Evolutionary conservation across 2,888 invertebrate genomes (phyloP).

Genomic region (Drosophila pegasa): DNA sequence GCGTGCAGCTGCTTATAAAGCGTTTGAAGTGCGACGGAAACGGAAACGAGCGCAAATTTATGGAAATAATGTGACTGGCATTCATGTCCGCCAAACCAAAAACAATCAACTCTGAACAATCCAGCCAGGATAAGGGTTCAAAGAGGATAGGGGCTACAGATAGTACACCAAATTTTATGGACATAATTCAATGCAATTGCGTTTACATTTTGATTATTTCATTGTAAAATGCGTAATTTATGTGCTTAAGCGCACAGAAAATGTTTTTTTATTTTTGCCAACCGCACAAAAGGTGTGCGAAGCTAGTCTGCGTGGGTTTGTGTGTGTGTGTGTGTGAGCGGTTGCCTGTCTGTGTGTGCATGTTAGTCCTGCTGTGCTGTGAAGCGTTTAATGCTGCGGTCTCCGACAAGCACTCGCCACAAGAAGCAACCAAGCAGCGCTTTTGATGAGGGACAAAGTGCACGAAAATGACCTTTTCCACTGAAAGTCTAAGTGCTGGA

Average conservation of each 20-base stretch:
- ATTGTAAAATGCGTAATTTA: constrained; percentile 66
- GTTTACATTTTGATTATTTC: constrained; percentile 46
- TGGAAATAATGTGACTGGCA: constrained; percentile 70
- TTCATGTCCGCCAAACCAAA: constrained; percentile 43
- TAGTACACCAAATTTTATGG: constrained; percentile 47
- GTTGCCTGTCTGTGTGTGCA: constrained; percentile 13
- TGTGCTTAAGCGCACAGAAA: constrained; percentile 71
- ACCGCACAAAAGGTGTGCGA: constrained; percentile 58
- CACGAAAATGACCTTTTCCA: constrained; percentile 50
- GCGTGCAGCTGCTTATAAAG: constrained; percentile 21
- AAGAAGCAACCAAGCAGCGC: constrained; percentile 32
- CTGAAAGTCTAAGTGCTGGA: constrained; percentile 47
- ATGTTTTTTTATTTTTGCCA: constrained; percentile 68
- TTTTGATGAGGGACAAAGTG: constrained; percentile 69
- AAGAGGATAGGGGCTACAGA: no score
- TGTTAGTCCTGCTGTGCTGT: constrained; percentile 29
- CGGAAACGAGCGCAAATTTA: constrained; percentile 78
- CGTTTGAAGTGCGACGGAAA: constrained; percentile 69
- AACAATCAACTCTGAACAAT: constrained; percentile 49
- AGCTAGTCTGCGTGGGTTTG: neutral
- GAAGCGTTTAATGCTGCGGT: constrained; percentile 71
- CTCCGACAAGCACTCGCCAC: constrained; percentile 39
- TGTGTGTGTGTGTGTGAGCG: neutral
- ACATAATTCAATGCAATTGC: constrained; percentile 65
- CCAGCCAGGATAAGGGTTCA: neutral